A percentile compares a stretch with the other conserved stretches of the same genome.
These are phyloP conservation scores for Stomorhina lunata DNA, from an alignment of 2,888 invertebrate species.

Conservation along the genomic window DNA sequence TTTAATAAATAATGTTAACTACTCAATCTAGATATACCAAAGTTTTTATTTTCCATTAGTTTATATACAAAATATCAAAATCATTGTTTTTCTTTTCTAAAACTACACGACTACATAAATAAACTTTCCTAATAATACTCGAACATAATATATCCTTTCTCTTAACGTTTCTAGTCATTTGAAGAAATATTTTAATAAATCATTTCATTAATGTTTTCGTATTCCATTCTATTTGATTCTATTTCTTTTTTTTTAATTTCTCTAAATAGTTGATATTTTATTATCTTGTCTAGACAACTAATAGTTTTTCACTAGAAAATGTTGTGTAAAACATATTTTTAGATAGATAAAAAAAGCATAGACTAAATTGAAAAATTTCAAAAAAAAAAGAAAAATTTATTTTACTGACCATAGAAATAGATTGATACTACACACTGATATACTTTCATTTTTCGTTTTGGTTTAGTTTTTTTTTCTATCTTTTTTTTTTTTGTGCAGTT, in stretches of 20 bases:
- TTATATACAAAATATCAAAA: too few relatives aligned
- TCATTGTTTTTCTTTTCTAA: too few relatives aligned
- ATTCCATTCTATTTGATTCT: too few relatives aligned
- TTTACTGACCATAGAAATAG: constrained; percentile 20
- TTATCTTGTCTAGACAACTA: constrained; percentile 65
- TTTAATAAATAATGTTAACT: too few relatives aligned
- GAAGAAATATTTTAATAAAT: constrained; percentile 16
- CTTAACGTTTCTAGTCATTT: too few relatives aligned
- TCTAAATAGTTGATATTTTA: constrained; percentile 38
- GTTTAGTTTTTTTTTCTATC: neutral
- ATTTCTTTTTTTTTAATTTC: neutral
- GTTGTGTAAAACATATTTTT: constrained; percentile 48
- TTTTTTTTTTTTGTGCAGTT: neutral
- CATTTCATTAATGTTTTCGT: constrained; percentile 45
- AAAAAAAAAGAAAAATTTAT: neutral
- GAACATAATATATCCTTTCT: too few relatives aligned
- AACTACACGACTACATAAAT: too few relatives aligned
- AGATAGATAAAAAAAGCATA: neutral
- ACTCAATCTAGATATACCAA: too few relatives aligned
- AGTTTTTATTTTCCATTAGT: too few relatives aligned
- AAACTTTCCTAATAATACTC: too few relatives aligned
- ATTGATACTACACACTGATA: constrained; percentile 22
- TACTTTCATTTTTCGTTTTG: neutral
- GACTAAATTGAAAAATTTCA: neutral
- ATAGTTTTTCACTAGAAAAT: constrained; percentile 48